Evolutionary conservation across 1,140 invertebrate species (phyloP).

Genomic region (Asobara japonica): DNA sequence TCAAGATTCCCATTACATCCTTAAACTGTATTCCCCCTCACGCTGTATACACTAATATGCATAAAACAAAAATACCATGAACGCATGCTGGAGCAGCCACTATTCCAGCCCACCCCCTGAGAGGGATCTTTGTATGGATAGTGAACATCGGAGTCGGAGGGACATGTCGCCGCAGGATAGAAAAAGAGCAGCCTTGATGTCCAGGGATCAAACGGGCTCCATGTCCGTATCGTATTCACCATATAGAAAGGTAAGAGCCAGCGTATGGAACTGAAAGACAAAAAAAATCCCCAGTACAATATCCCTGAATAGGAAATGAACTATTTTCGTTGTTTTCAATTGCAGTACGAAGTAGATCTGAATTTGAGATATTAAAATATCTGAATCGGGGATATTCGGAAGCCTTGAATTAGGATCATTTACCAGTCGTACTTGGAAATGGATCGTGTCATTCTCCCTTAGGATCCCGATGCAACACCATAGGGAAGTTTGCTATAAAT

Average conservation of each 20-base stretch:
- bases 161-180: conserved; percentile 83
- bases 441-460: no score
- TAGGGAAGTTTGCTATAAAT: no score
- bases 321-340: no score
- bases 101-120: conserved; percentile 73
- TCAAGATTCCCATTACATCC: no score
- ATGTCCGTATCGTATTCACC: conserved; percentile 62
- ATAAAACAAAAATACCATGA: conserved; percentile 47
- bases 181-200: conserved; percentile 75
- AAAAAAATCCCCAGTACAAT: not conserved
- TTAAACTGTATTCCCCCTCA: no score
- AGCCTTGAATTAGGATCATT: no score
- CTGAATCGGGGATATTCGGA: no score
- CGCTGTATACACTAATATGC: conserved; percentile 30
- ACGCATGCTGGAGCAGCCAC: conserved; percentile 60
- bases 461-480: no score
- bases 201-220: conserved; percentile 65
- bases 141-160: conserved; percentile 71
- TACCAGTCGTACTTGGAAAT: no score
- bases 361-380: no score
- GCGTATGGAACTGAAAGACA: not conserved
- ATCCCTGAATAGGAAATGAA: no score
- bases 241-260: conserved; percentile 61
- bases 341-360: no score
- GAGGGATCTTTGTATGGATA: conserved; percentile 67